Conservation (phyloP, 2,113 vertebrate species). For the Uropsilus gracilis region DNA sequence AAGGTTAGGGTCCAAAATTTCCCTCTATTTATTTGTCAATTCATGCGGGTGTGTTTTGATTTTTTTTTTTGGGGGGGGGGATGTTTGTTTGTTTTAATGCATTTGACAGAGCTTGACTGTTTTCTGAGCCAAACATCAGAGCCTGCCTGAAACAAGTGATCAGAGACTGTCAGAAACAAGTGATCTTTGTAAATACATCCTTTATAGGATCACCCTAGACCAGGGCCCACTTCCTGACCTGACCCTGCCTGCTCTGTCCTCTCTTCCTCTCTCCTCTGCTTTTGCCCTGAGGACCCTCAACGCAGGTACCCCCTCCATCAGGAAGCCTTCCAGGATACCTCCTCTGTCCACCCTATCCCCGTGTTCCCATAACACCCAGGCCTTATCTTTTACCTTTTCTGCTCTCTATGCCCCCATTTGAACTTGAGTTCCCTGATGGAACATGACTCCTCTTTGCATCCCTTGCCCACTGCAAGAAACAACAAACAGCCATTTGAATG, state of each 20-base stretch:
- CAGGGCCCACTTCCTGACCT: neutral
- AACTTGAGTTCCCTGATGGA: neutral
- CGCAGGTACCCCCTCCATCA: neutral
- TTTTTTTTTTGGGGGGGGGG: no score
- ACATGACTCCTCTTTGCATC: neutral
- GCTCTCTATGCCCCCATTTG: neutral
- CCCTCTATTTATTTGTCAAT: neutral
- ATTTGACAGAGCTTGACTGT: neutral
- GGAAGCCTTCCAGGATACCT: neutral
- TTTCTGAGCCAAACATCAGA: neutral
- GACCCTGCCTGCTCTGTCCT: neutral
- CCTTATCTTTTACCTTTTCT: neutral
- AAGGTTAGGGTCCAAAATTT: neutral
- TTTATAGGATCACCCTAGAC: neutral
- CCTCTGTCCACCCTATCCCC: no score
- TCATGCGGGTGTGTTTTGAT: neutral
- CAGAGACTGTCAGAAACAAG: neutral
- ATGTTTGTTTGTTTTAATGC: no score
- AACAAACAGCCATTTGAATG: neutral
- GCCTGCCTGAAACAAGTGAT: neutral
- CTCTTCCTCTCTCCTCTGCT: neutral
- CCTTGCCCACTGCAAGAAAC: neutral
- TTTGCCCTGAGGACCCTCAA: neutral
- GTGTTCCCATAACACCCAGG: no score
- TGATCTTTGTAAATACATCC: neutral